Conservation (phyloP, 2,113 vertebrate genomes). For the Hippolais icterina region DNA sequence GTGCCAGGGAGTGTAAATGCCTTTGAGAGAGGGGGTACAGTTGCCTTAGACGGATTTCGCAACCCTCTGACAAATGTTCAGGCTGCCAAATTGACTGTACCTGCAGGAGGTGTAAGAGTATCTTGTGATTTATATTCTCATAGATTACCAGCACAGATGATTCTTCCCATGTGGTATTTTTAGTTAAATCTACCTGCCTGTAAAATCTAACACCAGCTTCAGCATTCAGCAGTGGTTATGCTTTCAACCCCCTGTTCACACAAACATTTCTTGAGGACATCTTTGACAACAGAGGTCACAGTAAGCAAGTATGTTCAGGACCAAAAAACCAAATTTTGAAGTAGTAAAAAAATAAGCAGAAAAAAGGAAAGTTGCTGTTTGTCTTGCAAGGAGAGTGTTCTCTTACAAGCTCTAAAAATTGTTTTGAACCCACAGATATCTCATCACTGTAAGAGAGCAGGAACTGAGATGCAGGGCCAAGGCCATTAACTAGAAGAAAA, state of each 20-base stretch:
- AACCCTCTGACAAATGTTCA: not conserved
- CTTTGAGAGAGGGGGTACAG: not conserved
- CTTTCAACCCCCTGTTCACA: not conserved
- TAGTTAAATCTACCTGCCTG: not conserved
- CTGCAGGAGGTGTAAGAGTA: not conserved
- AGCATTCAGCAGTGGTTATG: not conserved
- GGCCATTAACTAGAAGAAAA: not conserved
- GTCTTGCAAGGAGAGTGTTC: not conserved
- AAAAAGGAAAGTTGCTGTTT: not conserved
- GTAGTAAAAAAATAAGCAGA: not conserved
- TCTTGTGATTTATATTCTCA: not conserved
- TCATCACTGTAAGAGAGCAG: not conserved
- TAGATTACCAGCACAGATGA: fast-evolving
- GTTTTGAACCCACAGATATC: fast-evolving
- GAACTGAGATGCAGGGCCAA: not conserved
- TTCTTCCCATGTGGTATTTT: not conserved
- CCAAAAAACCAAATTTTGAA: fast-evolving
- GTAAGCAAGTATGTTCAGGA: not conserved
- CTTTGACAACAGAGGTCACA: not conserved
- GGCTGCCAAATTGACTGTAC: not conserved
- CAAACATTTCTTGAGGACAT: not conserved
- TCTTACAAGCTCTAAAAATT: not conserved
- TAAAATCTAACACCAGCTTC: not conserved
- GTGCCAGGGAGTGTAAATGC: not conserved
- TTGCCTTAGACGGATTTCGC: not conserved